These are phyloP conservation scores for Trypoxylus dichotomus DNA, from an alignment of 1,140 invertebrate species.

Conservation along the genomic window DNA sequence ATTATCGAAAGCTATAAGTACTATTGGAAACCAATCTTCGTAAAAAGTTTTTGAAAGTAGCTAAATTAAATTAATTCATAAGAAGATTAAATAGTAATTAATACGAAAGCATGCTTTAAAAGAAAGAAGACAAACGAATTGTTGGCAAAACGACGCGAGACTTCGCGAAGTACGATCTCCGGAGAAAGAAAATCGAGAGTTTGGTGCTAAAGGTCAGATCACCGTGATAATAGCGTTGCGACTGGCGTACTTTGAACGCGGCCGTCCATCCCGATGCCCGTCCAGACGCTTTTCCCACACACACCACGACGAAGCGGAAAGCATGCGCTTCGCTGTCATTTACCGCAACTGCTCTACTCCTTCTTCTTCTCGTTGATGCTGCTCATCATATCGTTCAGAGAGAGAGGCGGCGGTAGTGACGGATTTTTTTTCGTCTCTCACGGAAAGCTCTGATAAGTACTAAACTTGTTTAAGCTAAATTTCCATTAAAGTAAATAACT, in stretches of 20 bases:
- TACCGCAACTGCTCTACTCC: neutral
- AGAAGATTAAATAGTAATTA: too few relatives aligned
- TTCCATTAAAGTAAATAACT: constrained; percentile 24
- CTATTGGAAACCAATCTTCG: too few relatives aligned
- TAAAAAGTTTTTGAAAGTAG: too few relatives aligned
- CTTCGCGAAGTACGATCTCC: neutral
- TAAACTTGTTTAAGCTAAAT: constrained; percentile 7
- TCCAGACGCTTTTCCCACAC: neutral
- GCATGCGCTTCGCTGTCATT: constrained; percentile 14
- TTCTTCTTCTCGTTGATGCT: neutral
- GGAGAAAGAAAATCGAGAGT: neutral
- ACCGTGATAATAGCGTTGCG: constrained; percentile 3
- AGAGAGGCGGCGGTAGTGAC: neutral
- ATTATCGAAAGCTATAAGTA: too few relatives aligned
- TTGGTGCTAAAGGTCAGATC: constrained; percentile 7
- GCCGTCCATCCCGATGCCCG: neutral
- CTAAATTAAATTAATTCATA: too few relatives aligned
- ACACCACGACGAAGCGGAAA: neutral
- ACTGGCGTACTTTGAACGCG: neutral
- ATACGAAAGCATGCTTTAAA: neutral
- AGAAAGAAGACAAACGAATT: neutral
- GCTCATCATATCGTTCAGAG: neutral
- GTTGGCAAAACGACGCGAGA: neutral
- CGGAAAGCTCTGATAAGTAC: constrained; percentile 1
- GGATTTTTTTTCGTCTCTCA: neutral